These are phyloP conservation scores for Choloepus didactylus DNA, from an alignment of 2,797 vertebrate genomes.

Conservation along the genomic window DNA sequence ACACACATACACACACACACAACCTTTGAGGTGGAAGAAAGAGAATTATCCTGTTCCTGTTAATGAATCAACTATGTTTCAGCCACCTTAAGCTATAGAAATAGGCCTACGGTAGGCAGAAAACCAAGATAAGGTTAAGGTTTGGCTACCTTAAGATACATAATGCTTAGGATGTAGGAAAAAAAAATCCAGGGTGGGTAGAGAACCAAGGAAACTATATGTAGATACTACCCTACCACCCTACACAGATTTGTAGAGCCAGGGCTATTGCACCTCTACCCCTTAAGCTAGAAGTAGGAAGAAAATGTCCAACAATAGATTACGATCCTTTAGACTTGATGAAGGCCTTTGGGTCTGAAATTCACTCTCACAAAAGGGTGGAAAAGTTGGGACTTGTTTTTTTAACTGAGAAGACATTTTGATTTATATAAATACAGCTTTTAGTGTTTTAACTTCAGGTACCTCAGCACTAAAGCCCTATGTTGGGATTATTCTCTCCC, in stretches of 20 bases:
- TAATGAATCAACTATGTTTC: not conserved
- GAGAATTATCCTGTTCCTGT: not conserved
- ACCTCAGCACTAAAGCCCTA: not conserved
- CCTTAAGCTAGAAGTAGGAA: not conserved
- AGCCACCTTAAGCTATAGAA: not conserved
- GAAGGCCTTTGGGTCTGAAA: not conserved
- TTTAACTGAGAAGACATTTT: slow-evolving; percentile 14
- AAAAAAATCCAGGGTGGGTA: not conserved
- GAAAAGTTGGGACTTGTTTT: not conserved
- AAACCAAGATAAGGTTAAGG: not conserved
- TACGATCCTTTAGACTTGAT: not conserved
- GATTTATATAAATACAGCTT: not conserved
- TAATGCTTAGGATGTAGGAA: not conserved
- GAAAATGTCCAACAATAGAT: not conserved
- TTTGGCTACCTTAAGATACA: not conserved
- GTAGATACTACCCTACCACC: not conserved
- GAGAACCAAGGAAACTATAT: not conserved
- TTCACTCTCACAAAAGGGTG: not conserved
- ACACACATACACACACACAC: too few species aligned
- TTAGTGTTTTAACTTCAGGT: not conserved
- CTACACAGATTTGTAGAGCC: not conserved
- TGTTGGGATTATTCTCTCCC: not conserved
- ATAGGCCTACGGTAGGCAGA: not conserved
- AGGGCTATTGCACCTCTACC: not conserved
- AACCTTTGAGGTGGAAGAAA: not conserved